Percentiles rank a stretch among this genome's conserved stretches.
These are phyloP conservation scores for Sceloporus undulatus DNA, from an alignment of 2,113 vertebrate genomes.

Conservation along the genomic window DNA sequence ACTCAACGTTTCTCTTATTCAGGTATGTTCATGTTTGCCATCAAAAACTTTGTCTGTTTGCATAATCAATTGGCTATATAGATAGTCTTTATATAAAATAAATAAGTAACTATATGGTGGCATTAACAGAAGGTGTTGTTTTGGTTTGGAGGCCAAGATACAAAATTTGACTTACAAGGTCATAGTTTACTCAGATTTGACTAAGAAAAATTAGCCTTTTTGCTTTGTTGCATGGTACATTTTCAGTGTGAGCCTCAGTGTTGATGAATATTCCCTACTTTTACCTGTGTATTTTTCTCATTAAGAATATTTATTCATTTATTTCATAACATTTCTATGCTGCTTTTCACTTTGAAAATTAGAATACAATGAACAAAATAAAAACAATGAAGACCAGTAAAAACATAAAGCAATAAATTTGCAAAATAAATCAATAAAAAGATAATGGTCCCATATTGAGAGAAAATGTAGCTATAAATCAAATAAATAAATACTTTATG, in stretches of 20 bases:
- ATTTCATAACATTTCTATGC: background rate
- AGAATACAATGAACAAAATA: too few species aligned
- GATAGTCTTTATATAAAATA: background rate
- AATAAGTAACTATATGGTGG: background rate
- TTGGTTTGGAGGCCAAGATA: background rate
- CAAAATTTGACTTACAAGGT: background rate
- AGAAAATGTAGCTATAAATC: background rate
- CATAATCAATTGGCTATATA: slow-evolving; percentile 39
- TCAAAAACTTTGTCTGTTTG: slow-evolving; percentile 52
- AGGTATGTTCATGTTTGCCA: slow-evolving; percentile 82
- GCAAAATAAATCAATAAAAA: background rate
- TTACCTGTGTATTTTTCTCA: slow-evolving; percentile 7
- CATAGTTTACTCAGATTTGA: background rate
- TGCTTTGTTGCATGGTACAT: slow-evolving; percentile 26
- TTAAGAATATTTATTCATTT: background rate
- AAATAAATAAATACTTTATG: background rate
- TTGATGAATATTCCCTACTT: background rate
- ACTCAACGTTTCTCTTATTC: slow-evolving; percentile 92
- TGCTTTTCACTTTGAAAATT: background rate
- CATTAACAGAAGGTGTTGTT: background rate
- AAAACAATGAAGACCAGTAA: too few species aligned
- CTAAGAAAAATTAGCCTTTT: slow-evolving; percentile 11
- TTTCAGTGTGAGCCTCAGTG: background rate
- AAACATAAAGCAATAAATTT: too few species aligned
- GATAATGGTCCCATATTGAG: background rate